phyloP scores from a whole-genome alignment of 2,888 invertebrate genomes.

The Melikaiella ostensackeni region DNA sequence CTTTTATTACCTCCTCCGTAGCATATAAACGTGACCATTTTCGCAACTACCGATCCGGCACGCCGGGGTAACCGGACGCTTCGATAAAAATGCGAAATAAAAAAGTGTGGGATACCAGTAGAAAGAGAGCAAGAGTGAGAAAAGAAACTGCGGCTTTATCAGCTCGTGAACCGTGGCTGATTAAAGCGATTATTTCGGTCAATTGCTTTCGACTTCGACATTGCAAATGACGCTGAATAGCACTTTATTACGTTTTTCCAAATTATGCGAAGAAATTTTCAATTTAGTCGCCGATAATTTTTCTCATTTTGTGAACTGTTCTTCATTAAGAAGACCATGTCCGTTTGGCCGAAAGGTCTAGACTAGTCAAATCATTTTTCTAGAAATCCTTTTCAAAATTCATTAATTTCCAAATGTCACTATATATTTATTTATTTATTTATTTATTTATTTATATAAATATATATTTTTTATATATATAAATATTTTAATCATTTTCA shows the following conservation, averaged over 20 bases:
- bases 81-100: slow-evolving; percentile 40
- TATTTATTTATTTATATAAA: too few relatives aligned
- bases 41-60: slow-evolving; percentile 54
- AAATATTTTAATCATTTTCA: too few relatives aligned
- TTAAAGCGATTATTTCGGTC: slow-evolving; percentile 36
- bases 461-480: too few relatives aligned
- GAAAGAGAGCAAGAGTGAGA: slow-evolving; percentile 21
- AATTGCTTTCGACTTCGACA: slow-evolving; percentile 3
- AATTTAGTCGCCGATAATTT: not conserved
- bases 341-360: too few relatives aligned
- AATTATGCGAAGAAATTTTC: not conserved
- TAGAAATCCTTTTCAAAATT: too few relatives aligned
- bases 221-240: slow-evolving; percentile 12
- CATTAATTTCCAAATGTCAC: too few relatives aligned
- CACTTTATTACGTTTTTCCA: not conserved
- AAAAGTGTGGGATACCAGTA: slow-evolving; percentile 9
- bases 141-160: slow-evolving; percentile 25
- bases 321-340: too few relatives aligned
- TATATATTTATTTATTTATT: too few relatives aligned
- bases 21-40: slow-evolving; percentile 64
- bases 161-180: slow-evolving; percentile 39
- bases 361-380: too few relatives aligned
- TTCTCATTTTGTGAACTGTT: not conserved
- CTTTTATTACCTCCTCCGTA: slow-evolving; percentile 57
- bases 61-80: not conserved